Percentiles rank a stretch among this genome's conserved stretches.
Evolutionary conservation across 1,140 invertebrate genomes (phyloP).

Genomic region (Xylocopa sonorina): DNA sequence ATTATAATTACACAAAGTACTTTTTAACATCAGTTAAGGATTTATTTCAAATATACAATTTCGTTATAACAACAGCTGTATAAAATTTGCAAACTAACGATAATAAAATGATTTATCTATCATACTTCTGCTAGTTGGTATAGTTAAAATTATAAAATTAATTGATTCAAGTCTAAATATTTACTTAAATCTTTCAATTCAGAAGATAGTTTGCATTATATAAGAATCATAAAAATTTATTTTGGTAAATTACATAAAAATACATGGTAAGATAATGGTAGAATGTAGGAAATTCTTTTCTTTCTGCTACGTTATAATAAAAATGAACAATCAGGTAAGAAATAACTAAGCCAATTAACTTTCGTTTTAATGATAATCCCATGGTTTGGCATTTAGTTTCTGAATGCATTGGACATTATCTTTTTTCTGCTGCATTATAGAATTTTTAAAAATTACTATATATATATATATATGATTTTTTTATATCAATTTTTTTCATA

Average conservation of each 20-base stretch:
- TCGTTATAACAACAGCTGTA: slow-evolving; percentile 57
- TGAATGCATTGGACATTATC: slow-evolving; percentile 7
- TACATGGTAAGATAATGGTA: slow-evolving; percentile 23
- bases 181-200: slow-evolving; percentile 14
- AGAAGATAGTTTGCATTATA: slow-evolving; percentile 23
- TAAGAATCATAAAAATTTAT: slow-evolving; percentile 46
- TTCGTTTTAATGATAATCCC: slow-evolving; percentile 41
- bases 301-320: slow-evolving; percentile 27
- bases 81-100: slow-evolving; percentile 48
- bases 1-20: not conserved
- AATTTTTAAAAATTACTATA: slow-evolving; percentile 1
- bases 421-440: slow-evolving; percentile 26
- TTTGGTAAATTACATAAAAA: slow-evolving; percentile 45
- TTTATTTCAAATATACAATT: slow-evolving; percentile 64
- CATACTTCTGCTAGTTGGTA: slow-evolving; percentile 6
- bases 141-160: slow-evolving; percentile 42
- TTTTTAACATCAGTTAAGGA: slow-evolving; percentile 31
- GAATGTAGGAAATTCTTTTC: slow-evolving; percentile 17
- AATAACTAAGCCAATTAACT: slow-evolving; percentile 10
- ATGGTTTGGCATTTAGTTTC: slow-evolving; percentile 42
- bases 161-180: slow-evolving; percentile 28
- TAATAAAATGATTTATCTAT: not conserved
- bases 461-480: not conserved
- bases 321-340: slow-evolving; percentile 42
- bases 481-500: not conserved